phyloP scores from a whole-genome alignment of 2,888 invertebrate genomes.

The Nephrotoma appendiculata region DNA sequence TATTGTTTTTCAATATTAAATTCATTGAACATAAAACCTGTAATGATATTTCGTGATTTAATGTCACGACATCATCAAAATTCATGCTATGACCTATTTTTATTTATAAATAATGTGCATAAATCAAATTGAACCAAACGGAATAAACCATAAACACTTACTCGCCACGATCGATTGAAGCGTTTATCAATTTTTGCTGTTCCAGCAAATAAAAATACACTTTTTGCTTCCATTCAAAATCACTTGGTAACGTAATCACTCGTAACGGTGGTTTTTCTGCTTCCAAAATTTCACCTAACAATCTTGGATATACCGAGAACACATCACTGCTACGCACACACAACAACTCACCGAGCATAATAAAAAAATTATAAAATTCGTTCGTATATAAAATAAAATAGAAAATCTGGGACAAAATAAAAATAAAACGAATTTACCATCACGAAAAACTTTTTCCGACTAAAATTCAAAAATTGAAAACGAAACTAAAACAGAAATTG shows the following conservation, averaged over 20 bases:
- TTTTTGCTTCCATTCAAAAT: slow-evolving; percentile 39
- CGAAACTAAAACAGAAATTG: not conserved
- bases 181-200: slow-evolving; percentile 35
- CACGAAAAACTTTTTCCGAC: not conserved
- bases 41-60: not conserved
- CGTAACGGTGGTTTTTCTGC: slow-evolving; percentile 33
- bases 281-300: slow-evolving; percentile 44
- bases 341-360: slow-evolving; percentile 22
- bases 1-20: not conserved
- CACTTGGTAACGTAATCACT: slow-evolving; percentile 36
- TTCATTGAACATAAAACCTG: not conserved
- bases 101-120: too few species aligned
- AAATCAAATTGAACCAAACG: not conserved
- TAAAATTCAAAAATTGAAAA: not conserved
- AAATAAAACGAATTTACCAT: not conserved
- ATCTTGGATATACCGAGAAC: slow-evolving; percentile 49
- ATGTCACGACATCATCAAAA: not conserved
- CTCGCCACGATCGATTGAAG: slow-evolving; percentile 22
- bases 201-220: slow-evolving; percentile 41
- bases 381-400: not conserved
- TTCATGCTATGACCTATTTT: not conserved
- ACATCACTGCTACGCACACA: slow-evolving; percentile 34
- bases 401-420: not conserved
- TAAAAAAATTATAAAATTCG: not conserved
- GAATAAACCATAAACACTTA: slow-evolving; percentile 15